Evolutionary conservation across 1,140 invertebrate genomes (phyloP), one percentile per base, ranked within the genome.

Genomic region (Calycopis cecrops): DNA sequence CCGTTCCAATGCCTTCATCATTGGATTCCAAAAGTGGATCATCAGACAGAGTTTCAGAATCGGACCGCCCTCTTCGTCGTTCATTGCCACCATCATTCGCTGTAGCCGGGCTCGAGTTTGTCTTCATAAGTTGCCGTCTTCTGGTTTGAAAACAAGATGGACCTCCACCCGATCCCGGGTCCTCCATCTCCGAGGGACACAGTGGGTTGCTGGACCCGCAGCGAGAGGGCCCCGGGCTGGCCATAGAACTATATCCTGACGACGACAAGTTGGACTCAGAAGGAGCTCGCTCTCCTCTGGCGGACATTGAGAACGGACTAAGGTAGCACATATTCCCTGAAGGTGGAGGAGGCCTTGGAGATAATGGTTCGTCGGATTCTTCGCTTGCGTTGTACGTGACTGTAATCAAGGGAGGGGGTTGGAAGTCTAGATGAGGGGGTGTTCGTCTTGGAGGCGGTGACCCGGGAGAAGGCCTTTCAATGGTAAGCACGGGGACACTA

Each of bases 231-330:
- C 93, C 93, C 0, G 93, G 93, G 80, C 92, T 93, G 1, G 93
- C 93, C 91, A 94, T 94, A 4, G 93, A 94, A 58, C 92, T 93
- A 69, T 95, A 95, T n/a, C 94, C 94, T 0, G 93, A 94, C 9
- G 93, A 94, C 57, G 93, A 94, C 16, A 95, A 79, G 79, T 95
- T 95, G 0, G 93, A 94, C 79, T 95, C 93, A 0, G 93, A 95
- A 11, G 93, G 92, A 11, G 92, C 92, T 65, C 93, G 87, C 65
- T 93, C 92, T 9, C 91, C 89, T 62, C 91, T 78, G 9, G 90
- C 88, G 18, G 91, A 90, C 87, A 93, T 92, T 0, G 92, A 92
- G 70, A 94, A 94, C 7, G 94, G 94, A 74, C 92, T 94, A 34
- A 95, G 76, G 71, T 94, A 94, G 54, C 90, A 91, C 90, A 94